Base-by-base conservation (phyloP, 92 coral and sea anemone genomes). In the Phenganax stokvisi region DNA sequence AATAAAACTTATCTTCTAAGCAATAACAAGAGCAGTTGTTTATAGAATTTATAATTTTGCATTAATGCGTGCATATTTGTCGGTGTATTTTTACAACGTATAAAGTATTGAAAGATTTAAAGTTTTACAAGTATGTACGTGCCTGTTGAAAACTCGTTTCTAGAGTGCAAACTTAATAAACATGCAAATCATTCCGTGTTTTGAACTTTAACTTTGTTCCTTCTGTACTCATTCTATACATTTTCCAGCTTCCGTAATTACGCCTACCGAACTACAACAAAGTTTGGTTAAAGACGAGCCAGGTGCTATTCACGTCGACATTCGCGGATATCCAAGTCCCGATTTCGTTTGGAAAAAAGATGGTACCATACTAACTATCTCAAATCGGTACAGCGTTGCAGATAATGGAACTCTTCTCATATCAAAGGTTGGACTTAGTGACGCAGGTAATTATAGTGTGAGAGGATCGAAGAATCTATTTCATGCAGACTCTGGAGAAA, bases 281-380 rank as follows among this genome's bases (percentile, higher is more conserved):
- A 30, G 6, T 29, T 68, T 68, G 73, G 6, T 68, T 68, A 68
- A 68, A 68, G 73, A 68, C 54, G 17, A 28, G 54, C 73, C 73
- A 0, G 73, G 73, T 6, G 54, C 54, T 10, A 68, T 68, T 53
- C 13, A 28, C 52, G 16, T 68, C 30, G 54, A 73, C 12, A 56
- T 56, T 9, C 58, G 59, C n/a, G 77, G 77, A 31, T n/a, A 73
- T 20, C 77, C 77, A 53, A 12, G 10, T 1, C 77, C 77, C 7
- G 62, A 53, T 73, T 53, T 73, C 12, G 31, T 11, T 12, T 73
- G 77, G 77, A 11, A 51, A 29, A 73, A 73, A 54, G 60, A 56
- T 30, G 61, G 16, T 27, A 20, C 20, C 25, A 25, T 3, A 54
- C 17, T 73, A 54, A 73, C 37, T 13, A 56, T 56, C 62, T n/a